A percentile compares a stretch with the other conserved stretches of the same genome.
phyloP scores from a whole-genome alignment of 2,888 invertebrate species.

The Monoplex corrugatus region DNA sequence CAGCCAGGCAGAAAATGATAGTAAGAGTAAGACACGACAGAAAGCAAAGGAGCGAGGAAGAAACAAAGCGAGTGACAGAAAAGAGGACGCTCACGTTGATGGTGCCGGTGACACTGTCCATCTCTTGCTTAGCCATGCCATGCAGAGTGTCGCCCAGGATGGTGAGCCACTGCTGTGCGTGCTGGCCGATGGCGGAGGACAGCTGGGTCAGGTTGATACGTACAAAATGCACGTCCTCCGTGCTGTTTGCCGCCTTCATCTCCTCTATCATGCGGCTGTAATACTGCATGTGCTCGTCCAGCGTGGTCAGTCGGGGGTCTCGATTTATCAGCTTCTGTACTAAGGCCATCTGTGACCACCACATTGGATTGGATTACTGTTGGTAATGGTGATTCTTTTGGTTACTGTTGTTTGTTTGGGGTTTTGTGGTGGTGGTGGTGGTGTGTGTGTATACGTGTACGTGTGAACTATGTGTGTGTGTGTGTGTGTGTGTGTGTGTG shows the following conservation, averaged over 20 bases:
- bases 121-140: slow-evolving; percentile 84
- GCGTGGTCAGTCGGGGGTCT: slow-evolving; percentile 86
- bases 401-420: too few relatives aligned
- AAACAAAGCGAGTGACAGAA: too few relatives aligned
- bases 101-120: background rate
- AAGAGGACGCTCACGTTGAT: background rate
- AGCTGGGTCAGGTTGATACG: slow-evolving; percentile 89
- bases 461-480: too few relatives aligned
- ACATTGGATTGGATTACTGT: too few relatives aligned
- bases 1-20: too few relatives aligned
- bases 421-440: too few relatives aligned
- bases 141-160: slow-evolving; percentile 88
- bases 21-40: too few relatives aligned
- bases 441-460: too few relatives aligned
- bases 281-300: slow-evolving; percentile 92
- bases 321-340: slow-evolving; percentile 88
- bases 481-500: too few relatives aligned
- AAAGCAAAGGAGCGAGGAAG: too few relatives aligned
- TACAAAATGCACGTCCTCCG: slow-evolving; percentile 78
- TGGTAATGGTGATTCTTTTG: too few relatives aligned
- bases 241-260: slow-evolving; percentile 82
- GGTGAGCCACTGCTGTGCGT: slow-evolving; percentile 91
- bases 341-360: background rate
- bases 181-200: slow-evolving; percentile 87
- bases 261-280: slow-evolving; percentile 89